Evolutionary conservation across 2,113 vertebrate species (phyloP), one percentile per base, ranked within the genome.

Genomic region (Myrmophylax atrothorax): DNA sequence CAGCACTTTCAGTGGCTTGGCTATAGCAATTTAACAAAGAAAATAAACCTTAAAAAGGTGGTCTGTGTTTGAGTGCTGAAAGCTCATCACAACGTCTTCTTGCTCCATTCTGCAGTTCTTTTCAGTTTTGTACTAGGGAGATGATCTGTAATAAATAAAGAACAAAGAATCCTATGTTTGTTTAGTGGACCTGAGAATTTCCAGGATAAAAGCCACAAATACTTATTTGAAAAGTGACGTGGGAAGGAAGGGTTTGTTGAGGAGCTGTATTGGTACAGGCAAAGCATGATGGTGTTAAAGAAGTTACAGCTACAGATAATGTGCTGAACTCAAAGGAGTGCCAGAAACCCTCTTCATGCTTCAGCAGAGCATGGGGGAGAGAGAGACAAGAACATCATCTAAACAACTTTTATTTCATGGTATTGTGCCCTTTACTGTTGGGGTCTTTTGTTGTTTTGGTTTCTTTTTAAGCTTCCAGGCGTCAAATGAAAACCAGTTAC

Each of bases 141-240:
- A 95, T 85, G 62, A 96, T 93, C 87, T 94, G 77, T 75, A 92
- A 79, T 90, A 94, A 97, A 95, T 83, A 96, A 95, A 92, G 84
- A 60, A 92, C 68, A 92, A 86, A 89, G 13, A 78, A 82, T 68
- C 89, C 37, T 42, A 4, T 83, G 55, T 78, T 94, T 85, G 67
- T 94, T 88, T 87, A 86, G 46, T 50, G 66, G 97, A 96, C 82
- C 78, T 85, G 89, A 91, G 91, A 95, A 90, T 96, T 95, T 95
- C 90, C 44, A 69, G 94, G 96, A 85, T 96, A 97, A 97, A 95
- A 90, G 58, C 94, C 94, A 93, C 35, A 96, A 96, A 94, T 94
- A 93, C 94, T 97, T 97, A 90, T 96, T 97, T 96, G 74, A 96
- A 59, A 94, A 97, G 81, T 92, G 69, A 86, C 76, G 60, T 90